Conservation (phyloP, 2,888 invertebrate genomes). For the Sepiola atlantica region DNA sequence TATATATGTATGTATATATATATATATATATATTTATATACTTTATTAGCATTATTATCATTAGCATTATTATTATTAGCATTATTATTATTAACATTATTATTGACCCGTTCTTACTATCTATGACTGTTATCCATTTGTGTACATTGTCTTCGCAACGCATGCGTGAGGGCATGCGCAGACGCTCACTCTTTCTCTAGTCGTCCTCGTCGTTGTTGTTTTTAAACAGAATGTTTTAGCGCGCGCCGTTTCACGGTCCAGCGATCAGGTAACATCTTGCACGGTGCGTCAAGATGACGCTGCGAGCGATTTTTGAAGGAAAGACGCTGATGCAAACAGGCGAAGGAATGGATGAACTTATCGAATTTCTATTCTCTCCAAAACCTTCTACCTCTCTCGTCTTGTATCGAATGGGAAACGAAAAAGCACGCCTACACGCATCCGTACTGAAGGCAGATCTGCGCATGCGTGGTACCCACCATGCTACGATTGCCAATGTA, state of each 20-base stretch:
- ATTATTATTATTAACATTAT: not conserved
- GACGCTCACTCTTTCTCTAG: not conserved
- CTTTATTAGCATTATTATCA: too few relatives aligned
- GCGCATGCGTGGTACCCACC: not conserved
- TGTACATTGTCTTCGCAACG: not conserved
- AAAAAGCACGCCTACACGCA: not conserved
- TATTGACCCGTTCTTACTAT: not conserved
- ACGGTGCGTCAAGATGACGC: not conserved
- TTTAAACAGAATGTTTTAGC: not conserved
- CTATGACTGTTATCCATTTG: not conserved
- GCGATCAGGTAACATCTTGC: not conserved
- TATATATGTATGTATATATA: too few relatives aligned
- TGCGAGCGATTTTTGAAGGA: constrained; percentile 19
- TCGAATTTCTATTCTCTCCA: not conserved
- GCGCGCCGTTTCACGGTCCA: constrained; percentile 4
- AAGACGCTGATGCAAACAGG: not conserved
- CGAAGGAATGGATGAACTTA: constrained; percentile 7
- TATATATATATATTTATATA: too few relatives aligned
- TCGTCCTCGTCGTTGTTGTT: not conserved
- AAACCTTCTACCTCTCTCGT: not conserved
- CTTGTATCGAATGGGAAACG: not conserved
- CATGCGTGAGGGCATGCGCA: not conserved
- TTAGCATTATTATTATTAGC: too few relatives aligned
- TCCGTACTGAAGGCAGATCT: not conserved
- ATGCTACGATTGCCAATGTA: not conserved